These are phyloP conservation scores for Sinella curviseta DNA, from an alignment of 1,140 invertebrate species.

Conservation along the genomic window DNA sequence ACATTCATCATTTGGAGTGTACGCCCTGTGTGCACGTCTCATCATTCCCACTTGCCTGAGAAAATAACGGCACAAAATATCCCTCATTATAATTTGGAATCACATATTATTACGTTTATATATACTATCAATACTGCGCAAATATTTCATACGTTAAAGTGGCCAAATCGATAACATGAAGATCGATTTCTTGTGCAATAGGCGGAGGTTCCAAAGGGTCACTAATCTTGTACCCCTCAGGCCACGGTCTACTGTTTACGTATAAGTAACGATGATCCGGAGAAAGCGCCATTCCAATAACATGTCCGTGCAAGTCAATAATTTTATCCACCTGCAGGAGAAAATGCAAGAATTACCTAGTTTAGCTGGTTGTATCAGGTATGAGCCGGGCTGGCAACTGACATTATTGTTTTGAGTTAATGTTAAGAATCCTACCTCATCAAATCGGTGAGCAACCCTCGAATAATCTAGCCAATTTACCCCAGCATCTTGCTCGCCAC, in stretches of 20 bases:
- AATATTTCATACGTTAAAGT: conserved; percentile 65
- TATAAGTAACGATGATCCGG: conserved; percentile 75
- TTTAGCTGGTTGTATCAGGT: background rate
- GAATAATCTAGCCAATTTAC: conserved; percentile 71
- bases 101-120: too few species aligned
- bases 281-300: conserved; percentile 84
- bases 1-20: conserved; percentile 83
- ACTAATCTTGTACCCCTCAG: conserved; percentile 66
- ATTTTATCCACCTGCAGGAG: conserved; percentile 67
- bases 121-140: background rate
- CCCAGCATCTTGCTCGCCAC: conserved; percentile 53
- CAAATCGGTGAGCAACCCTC: conserved; percentile 70
- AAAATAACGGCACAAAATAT: too few species aligned
- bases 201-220: conserved; percentile 80
- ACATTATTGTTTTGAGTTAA: background rate
- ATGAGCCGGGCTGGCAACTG: too few species aligned
- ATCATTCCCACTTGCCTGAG: conserved; percentile 69
- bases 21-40: conserved; percentile 80
- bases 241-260: conserved; percentile 85
- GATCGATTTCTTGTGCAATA: conserved; percentile 88
- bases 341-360: background rate
- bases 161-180: conserved; percentile 81
- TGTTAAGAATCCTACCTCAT: conserved; percentile 56
- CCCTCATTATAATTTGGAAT: too few species aligned
- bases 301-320: conserved; percentile 84